Evolutionary conservation across 2,888 invertebrate genomes (phyloP), one percentile per base, ranked within the genome.

Genomic region (Hemaris fuciformis): DNA sequence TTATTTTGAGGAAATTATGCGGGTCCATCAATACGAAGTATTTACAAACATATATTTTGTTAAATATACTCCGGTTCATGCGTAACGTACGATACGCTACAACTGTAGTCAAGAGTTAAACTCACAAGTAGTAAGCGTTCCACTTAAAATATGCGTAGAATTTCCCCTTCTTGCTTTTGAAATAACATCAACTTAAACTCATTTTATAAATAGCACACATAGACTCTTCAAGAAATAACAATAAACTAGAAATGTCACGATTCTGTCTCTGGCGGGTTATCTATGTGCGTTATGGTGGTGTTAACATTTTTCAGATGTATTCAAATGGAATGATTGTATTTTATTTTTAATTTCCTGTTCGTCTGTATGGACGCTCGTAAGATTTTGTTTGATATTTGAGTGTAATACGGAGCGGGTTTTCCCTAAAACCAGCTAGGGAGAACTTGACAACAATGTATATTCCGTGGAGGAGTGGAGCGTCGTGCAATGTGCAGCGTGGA

Each of bases 121-220:
- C 75, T 74, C 65, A 66, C 70, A 64, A 72, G 69, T 70, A 72
- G 74, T 74, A 72, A 78, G 76, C 73, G 74, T 76, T 74, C 73
- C 64, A 76, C 80, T 81, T 80, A 80, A 83, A 86, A 83, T 85
- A 85, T 83, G 82, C 80, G 70, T 81, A 82, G 80, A 83, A 83
- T 83, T 84, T 84, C 87, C 87, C 87, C 87, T 86, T 88, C 87
- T 87, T 83, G 81, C 72, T 85, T 86, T 85, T 78, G 87, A 89
- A 89, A 88, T 87, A 87, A 81, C 81, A 77, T 72, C 72, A 75
- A 83, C 81, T 84, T 84, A 85, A 86, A 83, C 84, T 76, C 74
- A 72, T 72, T 80, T 76, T 83, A 80, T 81, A 87, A 88, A 86
- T 87, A 87, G 86, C 73, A 15, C 48, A 34, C 66, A 75, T 83